Conservation (phyloP, 2,797 vertebrate species). For the Eulemur coronatus region DNA sequence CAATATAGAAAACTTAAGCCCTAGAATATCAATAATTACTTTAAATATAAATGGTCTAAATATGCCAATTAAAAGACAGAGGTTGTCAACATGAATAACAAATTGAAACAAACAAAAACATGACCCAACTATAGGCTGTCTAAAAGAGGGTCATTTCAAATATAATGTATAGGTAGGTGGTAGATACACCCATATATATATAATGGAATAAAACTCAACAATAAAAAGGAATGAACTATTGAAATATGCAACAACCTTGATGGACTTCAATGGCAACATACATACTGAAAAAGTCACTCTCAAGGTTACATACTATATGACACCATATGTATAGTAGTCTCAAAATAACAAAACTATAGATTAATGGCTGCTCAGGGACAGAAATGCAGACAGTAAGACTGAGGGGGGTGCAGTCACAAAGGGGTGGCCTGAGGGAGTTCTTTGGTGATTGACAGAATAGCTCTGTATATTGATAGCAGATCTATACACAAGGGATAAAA, state of each 20-base stretch:
- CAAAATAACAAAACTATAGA: not conserved
- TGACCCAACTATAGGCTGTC: not conserved
- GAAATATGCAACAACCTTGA: not conserved
- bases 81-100: not conserved
- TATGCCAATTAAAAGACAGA: not conserved
- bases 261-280: not conserved
- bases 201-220: not conserved
- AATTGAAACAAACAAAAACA: not conserved
- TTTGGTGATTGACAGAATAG: too few relatives aligned
- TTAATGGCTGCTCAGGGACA: not conserved
- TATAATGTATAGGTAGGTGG: not conserved
- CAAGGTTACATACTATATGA: not conserved
- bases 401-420: accelerated
- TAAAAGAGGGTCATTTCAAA: not conserved
- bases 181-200: not conserved
- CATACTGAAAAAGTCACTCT: not conserved
- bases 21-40: not conserved
- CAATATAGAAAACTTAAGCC: not conserved
- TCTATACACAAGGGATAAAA: not conserved
- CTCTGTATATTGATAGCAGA: not conserved
- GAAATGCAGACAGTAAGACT: too few relatives aligned
- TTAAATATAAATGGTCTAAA: not conserved
- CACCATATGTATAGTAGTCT: not conserved
- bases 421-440: not conserved
- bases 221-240: not conserved